These are phyloP conservation scores for Synanceia verrucosa DNA, from an alignment of 2,797 vertebrate species.

Conservation along the genomic window DNA sequence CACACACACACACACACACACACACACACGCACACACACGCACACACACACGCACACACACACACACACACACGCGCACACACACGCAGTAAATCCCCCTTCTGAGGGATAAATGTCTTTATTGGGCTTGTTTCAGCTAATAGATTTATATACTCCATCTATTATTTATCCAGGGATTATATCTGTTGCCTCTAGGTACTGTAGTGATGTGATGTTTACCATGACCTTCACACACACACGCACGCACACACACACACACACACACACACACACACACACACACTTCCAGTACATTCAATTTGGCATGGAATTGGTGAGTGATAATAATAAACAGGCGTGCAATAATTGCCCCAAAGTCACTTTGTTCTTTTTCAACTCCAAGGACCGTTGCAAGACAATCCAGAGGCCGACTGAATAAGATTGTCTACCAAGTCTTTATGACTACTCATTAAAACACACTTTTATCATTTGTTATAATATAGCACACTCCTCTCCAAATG, in stretches of 20 bases:
- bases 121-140: conserved; percentile 64
- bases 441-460: conserved; percentile 78
- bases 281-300: conserved; percentile 39
- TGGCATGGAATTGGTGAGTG: conserved; percentile 45
- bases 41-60: not conserved
- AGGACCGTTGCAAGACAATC: conserved; percentile 61
- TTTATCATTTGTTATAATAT: conserved; percentile 83
- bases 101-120: conserved; percentile 62
- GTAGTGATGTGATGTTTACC: conserved; percentile 63
- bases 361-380: conserved; percentile 67
- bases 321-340: conserved; percentile 72
- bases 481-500: conserved; percentile 74
- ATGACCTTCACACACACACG: conserved; percentile 63
- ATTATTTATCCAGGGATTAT: conserved; percentile 74
- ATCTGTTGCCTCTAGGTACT: conserved; percentile 60
- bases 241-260: conserved; percentile 12
- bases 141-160: conserved; percentile 72
- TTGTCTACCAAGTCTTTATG: conserved; percentile 70
- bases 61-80: conserved; percentile 3
- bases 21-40: not conserved
- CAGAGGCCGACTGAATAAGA: conserved; percentile 62
- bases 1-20: not conserved
- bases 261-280: conserved; percentile 18
- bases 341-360: conserved; percentile 78
- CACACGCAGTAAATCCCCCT: conserved; percentile 44